A percentile compares a stretch with the other conserved stretches of the same genome.
Evolutionary conservation across 2,797 vertebrate genomes (phyloP).

Genomic region (Macropodus opercularis): DNA sequence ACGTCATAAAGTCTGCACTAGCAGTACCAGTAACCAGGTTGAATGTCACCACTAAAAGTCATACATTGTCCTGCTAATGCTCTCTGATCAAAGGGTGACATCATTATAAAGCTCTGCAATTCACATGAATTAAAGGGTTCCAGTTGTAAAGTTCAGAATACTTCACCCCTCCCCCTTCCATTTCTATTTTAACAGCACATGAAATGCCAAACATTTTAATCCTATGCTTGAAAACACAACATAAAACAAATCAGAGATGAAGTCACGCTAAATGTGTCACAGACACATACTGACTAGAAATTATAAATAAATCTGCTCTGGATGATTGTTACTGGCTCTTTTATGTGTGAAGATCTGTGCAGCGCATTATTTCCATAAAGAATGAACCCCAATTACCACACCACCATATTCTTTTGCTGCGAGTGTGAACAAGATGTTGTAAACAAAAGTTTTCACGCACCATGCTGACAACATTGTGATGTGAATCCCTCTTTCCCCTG

Average conservation of each 20-base stretch:
- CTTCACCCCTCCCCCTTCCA: no score
- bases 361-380: neutral
- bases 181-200: no score
- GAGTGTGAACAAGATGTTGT: constrained; percentile 2
- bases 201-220: neutral
- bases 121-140: no score
- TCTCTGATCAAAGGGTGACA: no score
- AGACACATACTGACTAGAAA: neutral
- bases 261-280: neutral
- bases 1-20: no score
- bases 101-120: no score
- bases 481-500: constrained; percentile 5
- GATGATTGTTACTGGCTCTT: neutral
- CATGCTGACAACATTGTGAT: neutral
- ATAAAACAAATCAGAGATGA: no score
- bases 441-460: constrained; percentile 7
- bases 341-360: neutral
- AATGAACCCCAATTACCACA: neutral
- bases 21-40: no score
- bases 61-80: no score
- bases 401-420: neutral
- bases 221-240: no score
- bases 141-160: no score
- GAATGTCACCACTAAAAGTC: no score
- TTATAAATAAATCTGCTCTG: neutral